phyloP scores from a whole-genome alignment of 2,888 invertebrate species.

The Tricholauxania praeusta region DNA sequence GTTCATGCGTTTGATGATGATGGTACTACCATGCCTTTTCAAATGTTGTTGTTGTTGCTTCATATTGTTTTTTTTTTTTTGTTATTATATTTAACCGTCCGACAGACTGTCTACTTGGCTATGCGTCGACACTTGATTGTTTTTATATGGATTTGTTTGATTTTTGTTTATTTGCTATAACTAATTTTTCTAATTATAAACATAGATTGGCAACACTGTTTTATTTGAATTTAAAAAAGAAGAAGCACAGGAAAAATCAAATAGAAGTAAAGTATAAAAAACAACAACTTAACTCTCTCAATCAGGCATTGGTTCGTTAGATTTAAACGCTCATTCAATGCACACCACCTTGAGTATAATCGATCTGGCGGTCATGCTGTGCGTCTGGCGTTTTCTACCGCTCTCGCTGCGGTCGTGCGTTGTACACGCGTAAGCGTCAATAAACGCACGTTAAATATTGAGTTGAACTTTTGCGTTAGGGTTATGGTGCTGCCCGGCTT shows the following conservation, averaged over 20 bases:
- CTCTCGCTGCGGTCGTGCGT: neutral
- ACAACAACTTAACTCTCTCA: neutral
- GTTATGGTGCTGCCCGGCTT: constrained; percentile 20
- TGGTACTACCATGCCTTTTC: too few relatives aligned
- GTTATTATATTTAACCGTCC: too few relatives aligned
- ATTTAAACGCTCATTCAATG: neutral
- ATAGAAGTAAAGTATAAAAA: neutral
- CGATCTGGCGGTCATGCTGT: neutral
- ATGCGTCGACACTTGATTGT: neutral
- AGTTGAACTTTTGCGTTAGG: constrained; percentile 8
- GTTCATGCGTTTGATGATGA: constrained; percentile 6
- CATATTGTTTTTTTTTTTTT: too few relatives aligned
- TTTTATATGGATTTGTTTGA: neutral
- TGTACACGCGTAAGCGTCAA: constrained; percentile 1
- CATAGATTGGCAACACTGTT: neutral
- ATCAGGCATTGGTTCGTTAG: neutral
- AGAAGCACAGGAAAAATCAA: neutral
- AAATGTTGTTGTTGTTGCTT: too few relatives aligned
- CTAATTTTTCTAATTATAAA: neutral
- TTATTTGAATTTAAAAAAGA: neutral
- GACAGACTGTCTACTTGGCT: neutral
- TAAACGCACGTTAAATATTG: constrained; percentile 23
- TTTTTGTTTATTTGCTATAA: too few relatives aligned
- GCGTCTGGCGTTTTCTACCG: neutral
- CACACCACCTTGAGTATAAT: neutral